phyloP scores from a whole-genome alignment of 2,888 invertebrate genomes.

The Rhagium mordax region DNA sequence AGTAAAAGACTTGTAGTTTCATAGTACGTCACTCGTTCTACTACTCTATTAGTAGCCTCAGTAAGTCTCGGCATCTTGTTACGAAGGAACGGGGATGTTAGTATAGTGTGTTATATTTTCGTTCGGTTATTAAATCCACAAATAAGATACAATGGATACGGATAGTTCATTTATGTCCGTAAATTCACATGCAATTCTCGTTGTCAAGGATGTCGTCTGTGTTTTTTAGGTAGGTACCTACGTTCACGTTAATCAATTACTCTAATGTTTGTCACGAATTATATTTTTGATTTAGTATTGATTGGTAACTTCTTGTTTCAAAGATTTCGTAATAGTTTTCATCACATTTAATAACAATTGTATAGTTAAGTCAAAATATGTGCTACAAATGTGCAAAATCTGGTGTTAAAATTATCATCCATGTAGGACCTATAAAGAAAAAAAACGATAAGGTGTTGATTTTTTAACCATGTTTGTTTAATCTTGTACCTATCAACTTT shows the following conservation, averaged over 20 bases:
- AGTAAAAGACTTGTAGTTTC: conserved; percentile 3
- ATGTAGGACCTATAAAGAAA: too few relatives aligned
- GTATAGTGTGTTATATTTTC: conserved; percentile 8
- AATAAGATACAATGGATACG: not conserved
- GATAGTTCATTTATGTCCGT: not conserved
- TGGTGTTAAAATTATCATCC: too few relatives aligned
- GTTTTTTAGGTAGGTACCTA: conserved; percentile 14
- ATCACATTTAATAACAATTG: too few relatives aligned
- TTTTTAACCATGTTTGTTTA: too few relatives aligned
- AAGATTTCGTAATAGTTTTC: not conserved
- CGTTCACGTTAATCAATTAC: not conserved
- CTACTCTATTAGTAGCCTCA: not conserved
- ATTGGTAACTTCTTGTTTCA: not conserved
- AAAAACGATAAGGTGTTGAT: too few relatives aligned
- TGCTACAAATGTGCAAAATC: too few relatives aligned
- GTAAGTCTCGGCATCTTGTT: not conserved
- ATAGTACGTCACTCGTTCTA: not conserved
- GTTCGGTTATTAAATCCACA: not conserved
- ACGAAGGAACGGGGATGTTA: not conserved
- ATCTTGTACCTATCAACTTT: too few relatives aligned
- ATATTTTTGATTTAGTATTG: too few relatives aligned
- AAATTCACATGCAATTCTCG: not conserved
- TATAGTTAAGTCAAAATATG: too few relatives aligned
- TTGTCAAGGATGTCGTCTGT: conserved; percentile 1
- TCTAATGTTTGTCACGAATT: too few relatives aligned